Base-by-base conservation (phyloP, 2,113 vertebrate genomes). In the Petrocephalus zakoni region DNA sequence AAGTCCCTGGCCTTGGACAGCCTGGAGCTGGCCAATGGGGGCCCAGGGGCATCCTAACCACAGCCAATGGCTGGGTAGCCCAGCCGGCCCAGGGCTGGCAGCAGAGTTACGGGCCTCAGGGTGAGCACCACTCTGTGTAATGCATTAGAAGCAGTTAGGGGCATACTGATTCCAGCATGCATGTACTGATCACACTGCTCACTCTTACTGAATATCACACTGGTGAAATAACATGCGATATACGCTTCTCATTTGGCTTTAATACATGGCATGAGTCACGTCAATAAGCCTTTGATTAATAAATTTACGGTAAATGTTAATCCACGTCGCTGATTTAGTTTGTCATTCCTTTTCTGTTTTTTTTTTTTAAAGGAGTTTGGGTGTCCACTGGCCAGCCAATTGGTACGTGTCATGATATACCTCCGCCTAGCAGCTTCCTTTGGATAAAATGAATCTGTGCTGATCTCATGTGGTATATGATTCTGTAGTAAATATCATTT, bases 61-160 rank as follows among this genome's bases (percentile, higher is more conserved):
- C 98, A 91, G 98, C 98, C 93, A 99, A 99, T 61, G 98, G 98
- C 95, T 99, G 98, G 98, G 96, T 98, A 89, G 96, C 97, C 89
- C 98, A 98, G 92, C 97, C 98, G 90, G 96, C 98, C 49, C 97
- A 97, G 25, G 96, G 96, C 91, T 99, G 98, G 98, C 98, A 98
- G 61, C 98, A 99, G 93, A 95, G 97, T 78, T 99, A 99, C 0
- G 97, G 97, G 93, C 97, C 98, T 55, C 98, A 98, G 97, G 98
- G 98, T 99, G 96, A 96, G 95, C 93, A 92, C 92, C 92, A 90
- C 61, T 42, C 6, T 34, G 37, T 37, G 21, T 81, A 81, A 37
- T 10, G 29, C 25, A 68, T 68, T 68, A 68, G 25, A 68, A 68
- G 61, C 61, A 4, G 61, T 25, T 64, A 29, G 25, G 9, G 61